Evolutionary conservation across 2,113 vertebrate species (phyloP).

Genomic region (Aldabrachelys gigantea): DNA sequence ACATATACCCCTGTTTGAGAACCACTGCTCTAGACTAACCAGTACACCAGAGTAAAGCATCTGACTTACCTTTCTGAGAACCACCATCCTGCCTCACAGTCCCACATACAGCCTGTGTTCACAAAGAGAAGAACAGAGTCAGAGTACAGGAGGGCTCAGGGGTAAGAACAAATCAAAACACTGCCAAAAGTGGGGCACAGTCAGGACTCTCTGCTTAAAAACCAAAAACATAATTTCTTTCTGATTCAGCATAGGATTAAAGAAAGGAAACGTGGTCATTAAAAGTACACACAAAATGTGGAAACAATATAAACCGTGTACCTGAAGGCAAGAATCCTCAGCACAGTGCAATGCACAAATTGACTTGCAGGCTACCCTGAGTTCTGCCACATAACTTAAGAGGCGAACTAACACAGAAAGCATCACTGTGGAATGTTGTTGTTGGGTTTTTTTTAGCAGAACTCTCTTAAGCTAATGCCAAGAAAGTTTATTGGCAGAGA

Average conservation of each 20-base stretch:
- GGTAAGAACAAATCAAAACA: background rate
- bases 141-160: background rate
- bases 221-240: background rate
- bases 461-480: background rate
- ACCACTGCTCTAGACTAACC: background rate
- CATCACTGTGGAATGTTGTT: background rate
- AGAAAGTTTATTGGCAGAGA: background rate
- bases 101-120: conserved; percentile 48
- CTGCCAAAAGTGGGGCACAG: background rate
- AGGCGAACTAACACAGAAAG: background rate
- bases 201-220: background rate
- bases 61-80: conserved; percentile 73
- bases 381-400: background rate
- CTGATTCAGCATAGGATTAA: background rate
- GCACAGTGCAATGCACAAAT: background rate
- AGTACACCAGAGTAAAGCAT: background rate
- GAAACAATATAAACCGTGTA: background rate
- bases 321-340: background rate
- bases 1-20: too few relatives aligned
- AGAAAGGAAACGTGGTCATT: background rate
- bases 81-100: conserved; percentile 67
- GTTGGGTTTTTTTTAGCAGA: background rate
- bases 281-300: background rate
- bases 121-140: conserved; percentile 12
- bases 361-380: background rate